phyloP scores from a whole-genome alignment of 1,140 invertebrate genomes.

The Brachionus angularis region DNA sequence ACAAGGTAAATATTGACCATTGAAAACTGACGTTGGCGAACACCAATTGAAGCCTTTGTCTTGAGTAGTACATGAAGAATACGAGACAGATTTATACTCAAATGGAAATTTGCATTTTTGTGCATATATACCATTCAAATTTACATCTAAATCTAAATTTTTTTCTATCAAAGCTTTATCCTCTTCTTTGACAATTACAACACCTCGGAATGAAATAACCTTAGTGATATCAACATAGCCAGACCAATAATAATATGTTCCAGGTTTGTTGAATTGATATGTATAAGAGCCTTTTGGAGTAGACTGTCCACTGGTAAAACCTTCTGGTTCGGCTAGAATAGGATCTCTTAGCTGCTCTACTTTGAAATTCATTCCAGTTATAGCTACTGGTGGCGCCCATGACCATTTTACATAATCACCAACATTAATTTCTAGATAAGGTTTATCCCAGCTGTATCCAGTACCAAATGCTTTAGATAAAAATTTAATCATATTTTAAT shows the following conservation, averaged over 20 bases:
- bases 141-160: constrained; percentile 9
- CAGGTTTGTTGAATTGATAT: constrained; percentile 47
- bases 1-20: background rate
- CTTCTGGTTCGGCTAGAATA: background rate
- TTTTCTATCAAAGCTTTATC: constrained; percentile 45
- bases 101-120: constrained; percentile 26
- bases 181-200: constrained; percentile 46
- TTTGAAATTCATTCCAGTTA: constrained; percentile 36
- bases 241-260: constrained; percentile 50
- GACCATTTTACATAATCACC: constrained; percentile 49
- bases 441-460: constrained; percentile 21
- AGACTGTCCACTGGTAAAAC: constrained; percentile 6
- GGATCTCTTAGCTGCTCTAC: constrained; percentile 46
- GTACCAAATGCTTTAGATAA: constrained; percentile 2
- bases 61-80: background rate
- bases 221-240: constrained; percentile 46
- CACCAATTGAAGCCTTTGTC: constrained; percentile 7
- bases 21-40: background rate
- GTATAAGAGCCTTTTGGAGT: constrained; percentile 45
- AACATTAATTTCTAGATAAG: constrained; percentile 12
- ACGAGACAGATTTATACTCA: background rate
- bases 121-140: background rate
- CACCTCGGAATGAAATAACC: constrained; percentile 46
- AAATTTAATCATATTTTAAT: background rate
- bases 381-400: constrained; percentile 47